phyloP scores from a whole-genome alignment of 2,888 invertebrate species.

The Heteromurus nitidus region DNA sequence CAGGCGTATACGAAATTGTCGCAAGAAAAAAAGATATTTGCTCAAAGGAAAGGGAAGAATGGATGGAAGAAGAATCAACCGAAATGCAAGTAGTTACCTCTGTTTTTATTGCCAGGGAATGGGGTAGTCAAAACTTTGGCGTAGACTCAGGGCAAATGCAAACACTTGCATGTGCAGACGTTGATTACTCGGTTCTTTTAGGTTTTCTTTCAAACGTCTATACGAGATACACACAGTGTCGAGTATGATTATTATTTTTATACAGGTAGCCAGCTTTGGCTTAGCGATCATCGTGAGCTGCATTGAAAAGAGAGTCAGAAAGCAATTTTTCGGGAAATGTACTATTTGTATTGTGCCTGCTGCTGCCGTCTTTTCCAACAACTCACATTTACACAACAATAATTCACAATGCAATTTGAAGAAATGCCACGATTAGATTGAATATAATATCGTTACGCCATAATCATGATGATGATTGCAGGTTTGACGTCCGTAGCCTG shows the following conservation, averaged over 20 bases:
- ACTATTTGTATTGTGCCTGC: not conserved
- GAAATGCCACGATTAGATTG: not conserved
- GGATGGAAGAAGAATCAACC: conserved; percentile 1
- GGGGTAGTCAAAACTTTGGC: conserved; percentile 2
- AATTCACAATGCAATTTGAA: conserved; percentile 39
- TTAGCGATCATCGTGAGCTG: not conserved
- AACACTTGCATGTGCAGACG: not conserved
- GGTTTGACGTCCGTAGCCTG: conserved; percentile 39
- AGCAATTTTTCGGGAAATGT: not conserved
- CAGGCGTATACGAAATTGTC: conserved; percentile 36
- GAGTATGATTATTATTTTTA: not conserved
- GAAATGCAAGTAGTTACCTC: too few relatives aligned
- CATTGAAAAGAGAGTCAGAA: too few relatives aligned
- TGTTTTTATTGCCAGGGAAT: too few relatives aligned
- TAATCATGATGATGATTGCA: conserved; percentile 43
- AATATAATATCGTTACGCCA: conserved; percentile 41
- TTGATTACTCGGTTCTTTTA: not conserved
- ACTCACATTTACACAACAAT: conserved; percentile 13
- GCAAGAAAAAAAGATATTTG: conserved; percentile 39
- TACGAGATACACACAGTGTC: not conserved
- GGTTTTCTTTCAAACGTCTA: conserved; percentile 21
- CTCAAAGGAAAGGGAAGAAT: conserved; percentile 43
- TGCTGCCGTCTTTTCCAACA: not conserved
- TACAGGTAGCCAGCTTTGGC: not conserved
- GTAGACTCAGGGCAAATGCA: conserved; percentile 1